phyloP scores from a whole-genome alignment of 2,797 vertebrate species.

The Huso huso region DNA sequence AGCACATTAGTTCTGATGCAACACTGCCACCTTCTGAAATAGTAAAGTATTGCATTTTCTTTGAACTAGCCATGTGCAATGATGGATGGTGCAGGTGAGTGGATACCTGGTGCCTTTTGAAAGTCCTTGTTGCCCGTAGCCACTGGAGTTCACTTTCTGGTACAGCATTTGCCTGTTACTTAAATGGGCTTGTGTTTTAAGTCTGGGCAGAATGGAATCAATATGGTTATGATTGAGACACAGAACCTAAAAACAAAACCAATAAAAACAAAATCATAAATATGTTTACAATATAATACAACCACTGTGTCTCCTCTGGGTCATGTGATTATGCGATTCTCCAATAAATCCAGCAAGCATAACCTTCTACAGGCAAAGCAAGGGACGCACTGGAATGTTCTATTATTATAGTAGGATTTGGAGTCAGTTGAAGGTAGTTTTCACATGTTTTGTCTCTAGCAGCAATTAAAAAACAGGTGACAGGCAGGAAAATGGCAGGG shows the following conservation, averaged over 20 bases:
- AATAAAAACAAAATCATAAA: no score
- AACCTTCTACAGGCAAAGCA: no score
- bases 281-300: no score
- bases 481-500: not conserved
- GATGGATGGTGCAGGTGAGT: conserved; percentile 7
- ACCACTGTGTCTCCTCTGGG: no score
- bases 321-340: no score
- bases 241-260: conserved; percentile 49
- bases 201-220: conserved; percentile 70
- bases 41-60: not conserved
- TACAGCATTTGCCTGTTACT: conserved; percentile 68
- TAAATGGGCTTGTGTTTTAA: conserved; percentile 58
- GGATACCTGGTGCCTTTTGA: conserved; percentile 58
- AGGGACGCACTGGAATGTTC: no score
- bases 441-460: conserved; percentile 9
- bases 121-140: conserved; percentile 64
- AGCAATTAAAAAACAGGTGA: conserved; percentile 2
- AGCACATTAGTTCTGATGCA: not conserved
- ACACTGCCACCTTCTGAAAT: not conserved
- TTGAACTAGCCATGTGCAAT: not conserved
- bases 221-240: conserved; percentile 75
- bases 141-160: conserved; percentile 74
- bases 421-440: conserved; percentile 3
- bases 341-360: no score
- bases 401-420: no score